Conservation (phyloP, 2,888 invertebrate genomes). For the Drosophila koepferae region DNA sequence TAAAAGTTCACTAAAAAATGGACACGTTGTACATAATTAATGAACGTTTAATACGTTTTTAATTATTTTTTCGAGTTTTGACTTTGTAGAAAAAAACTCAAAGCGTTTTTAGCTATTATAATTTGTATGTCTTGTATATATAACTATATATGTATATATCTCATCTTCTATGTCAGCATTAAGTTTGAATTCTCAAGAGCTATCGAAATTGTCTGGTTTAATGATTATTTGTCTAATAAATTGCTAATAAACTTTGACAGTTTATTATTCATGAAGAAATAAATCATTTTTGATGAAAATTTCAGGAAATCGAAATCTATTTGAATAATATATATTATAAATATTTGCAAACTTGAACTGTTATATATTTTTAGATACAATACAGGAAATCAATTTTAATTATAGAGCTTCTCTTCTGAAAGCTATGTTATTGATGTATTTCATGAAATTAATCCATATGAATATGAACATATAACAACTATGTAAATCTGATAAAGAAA, state of each 20-base stretch:
- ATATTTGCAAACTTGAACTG: neutral
- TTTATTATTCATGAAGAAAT: neutral
- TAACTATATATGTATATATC: neutral
- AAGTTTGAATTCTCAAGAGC: neutral
- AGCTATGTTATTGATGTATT: neutral
- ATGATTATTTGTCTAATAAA: conserved; percentile 1
- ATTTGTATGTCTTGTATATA: neutral
- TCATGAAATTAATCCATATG: neutral
- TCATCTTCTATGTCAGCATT: neutral
- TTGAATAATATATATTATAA: neutral
- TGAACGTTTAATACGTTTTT: conserved; percentile 75
- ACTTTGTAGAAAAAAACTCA: conserved; percentile 25
- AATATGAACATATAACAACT: too few species aligned
- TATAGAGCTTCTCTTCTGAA: too few species aligned
- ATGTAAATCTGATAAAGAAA: too few species aligned
- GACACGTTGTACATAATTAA: conserved; percentile 59
- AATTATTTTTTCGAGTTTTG: conserved; percentile 53
- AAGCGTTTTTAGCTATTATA: neutral
- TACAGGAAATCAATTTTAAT: too few species aligned
- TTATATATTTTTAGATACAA: too few species aligned
- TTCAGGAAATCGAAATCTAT: neutral
- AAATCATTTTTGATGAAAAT: neutral
- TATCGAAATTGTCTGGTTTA: neutral
- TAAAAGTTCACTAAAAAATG: conserved; percentile 49
- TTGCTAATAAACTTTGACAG: neutral